Evolutionary conservation across 1,140 invertebrate species (phyloP).

Genomic region (Pseudomyrmex dendroicus): DNA sequence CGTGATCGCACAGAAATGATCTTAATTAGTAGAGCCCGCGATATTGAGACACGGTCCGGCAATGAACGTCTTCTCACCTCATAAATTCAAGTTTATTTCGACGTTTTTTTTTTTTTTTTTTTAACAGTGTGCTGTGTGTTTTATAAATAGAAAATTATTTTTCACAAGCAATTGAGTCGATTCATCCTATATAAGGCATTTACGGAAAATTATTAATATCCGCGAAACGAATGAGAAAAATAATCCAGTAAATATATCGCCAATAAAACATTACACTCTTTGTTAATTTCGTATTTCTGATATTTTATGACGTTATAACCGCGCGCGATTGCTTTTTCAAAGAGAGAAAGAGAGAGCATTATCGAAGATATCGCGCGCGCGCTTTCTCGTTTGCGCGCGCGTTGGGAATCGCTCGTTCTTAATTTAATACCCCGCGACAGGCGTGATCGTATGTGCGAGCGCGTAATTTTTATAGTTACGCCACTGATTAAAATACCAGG

Average conservation of each 20-base stretch:
- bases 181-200: conserved; percentile 29
- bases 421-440: conserved; percentile 64
- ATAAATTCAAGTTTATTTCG: conserved; percentile 56
- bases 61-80: conserved; percentile 63
- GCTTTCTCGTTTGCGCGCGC: neutral
- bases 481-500: conserved; percentile 73
- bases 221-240: conserved; percentile 29
- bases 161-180: conserved; percentile 42
- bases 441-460: conserved; percentile 50
- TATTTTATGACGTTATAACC: neutral
- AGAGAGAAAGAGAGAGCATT: conserved; percentile 6
- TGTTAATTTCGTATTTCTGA: conserved; percentile 24
- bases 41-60: conserved; percentile 54
- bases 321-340: conserved; percentile 26
- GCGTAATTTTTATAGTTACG: conserved; percentile 69
- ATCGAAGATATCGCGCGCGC: conserved; percentile 11
- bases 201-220: conserved; percentile 34
- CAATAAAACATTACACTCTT: neutral
- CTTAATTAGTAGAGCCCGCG: conserved; percentile 79
- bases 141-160: conserved; percentile 47
- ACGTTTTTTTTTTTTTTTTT: no score
- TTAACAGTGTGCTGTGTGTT: no score
- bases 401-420: conserved; percentile 53
- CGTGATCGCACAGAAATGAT: conserved; percentile 78
- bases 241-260: conserved; percentile 26